These are phyloP conservation scores for Hestina assimilis DNA, from an alignment of 1,140 invertebrate genomes.

Conservation along the genomic window DNA sequence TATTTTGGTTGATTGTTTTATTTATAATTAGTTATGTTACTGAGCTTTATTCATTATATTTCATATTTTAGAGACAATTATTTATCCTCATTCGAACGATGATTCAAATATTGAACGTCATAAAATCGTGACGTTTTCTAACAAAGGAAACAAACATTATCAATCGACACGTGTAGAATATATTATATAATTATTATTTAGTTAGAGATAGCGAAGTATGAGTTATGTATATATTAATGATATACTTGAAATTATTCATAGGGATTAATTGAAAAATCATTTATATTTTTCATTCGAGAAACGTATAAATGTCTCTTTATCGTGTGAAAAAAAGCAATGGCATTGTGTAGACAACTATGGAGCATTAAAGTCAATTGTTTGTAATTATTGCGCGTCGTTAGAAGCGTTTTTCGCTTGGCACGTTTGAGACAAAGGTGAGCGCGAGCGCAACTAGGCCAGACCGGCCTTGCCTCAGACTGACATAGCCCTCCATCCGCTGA, in stretches of 20 bases:
- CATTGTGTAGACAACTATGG: constrained; percentile 25
- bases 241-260: background rate
- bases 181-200: constrained; percentile 12
- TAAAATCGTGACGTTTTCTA: constrained; percentile 16
- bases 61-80: background rate
- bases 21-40: background rate
- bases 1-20: background rate
- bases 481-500: constrained; percentile 54
- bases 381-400: constrained; percentile 41
- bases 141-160: constrained; percentile 20
- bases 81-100: background rate
- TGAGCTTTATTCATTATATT: background rate
- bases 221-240: background rate
- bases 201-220: constrained; percentile 1
- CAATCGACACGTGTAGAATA: constrained; percentile 22
- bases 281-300: constrained; percentile 5
- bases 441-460: constrained; percentile 66
- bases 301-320: constrained; percentile 9
- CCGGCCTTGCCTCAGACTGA: constrained; percentile 55
- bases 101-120: constrained; percentile 9
- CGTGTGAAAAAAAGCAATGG: constrained; percentile 19
- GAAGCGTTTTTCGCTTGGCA: constrained; percentile 46
- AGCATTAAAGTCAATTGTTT: constrained; percentile 39
- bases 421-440: constrained; percentile 60
- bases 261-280: background rate